phyloP scores from a whole-genome alignment of 2,113 vertebrate species.

The Oceanites oceanicus region DNA sequence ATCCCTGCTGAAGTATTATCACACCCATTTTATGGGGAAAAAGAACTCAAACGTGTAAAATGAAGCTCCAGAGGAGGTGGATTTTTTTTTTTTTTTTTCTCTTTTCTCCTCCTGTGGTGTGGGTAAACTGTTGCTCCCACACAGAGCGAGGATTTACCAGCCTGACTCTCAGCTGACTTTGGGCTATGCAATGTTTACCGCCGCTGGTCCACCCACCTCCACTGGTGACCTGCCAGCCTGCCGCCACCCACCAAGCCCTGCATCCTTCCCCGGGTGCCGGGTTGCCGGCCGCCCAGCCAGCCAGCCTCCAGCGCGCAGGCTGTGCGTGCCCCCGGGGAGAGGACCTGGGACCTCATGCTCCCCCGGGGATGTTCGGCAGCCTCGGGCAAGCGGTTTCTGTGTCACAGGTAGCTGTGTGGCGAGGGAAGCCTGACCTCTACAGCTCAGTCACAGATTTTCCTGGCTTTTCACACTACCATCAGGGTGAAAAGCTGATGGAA shows the following conservation, averaged over 20 bases:
- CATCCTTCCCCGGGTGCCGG: fast-evolving
- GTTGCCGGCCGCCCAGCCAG: not conserved
- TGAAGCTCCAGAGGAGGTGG: not conserved
- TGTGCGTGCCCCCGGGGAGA: not conserved
- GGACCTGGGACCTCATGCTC: not conserved
- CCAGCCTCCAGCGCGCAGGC: not conserved
- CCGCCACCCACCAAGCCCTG: not conserved
- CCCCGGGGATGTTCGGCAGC: too few relatives aligned
- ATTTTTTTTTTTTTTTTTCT: too few relatives aligned
- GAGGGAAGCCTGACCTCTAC: constrained; percentile 69
- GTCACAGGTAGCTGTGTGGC: not conserved
- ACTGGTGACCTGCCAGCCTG: not conserved
- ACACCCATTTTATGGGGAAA: not conserved
- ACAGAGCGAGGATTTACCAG: not conserved
- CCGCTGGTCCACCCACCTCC: not conserved
- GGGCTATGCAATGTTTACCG: not conserved
- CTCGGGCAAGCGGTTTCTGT: fast-evolving
- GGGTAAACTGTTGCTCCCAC: not conserved
- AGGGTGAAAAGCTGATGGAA: not conserved
- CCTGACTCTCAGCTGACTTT: not conserved
- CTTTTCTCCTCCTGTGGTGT: fast-evolving
- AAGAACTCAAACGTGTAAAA: not conserved
- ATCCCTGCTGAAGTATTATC: not conserved
- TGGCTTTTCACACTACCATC: not conserved
- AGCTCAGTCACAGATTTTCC: not conserved